Conservation (phyloP, 2,888 invertebrate species). For the Sipha maydis region DNA sequence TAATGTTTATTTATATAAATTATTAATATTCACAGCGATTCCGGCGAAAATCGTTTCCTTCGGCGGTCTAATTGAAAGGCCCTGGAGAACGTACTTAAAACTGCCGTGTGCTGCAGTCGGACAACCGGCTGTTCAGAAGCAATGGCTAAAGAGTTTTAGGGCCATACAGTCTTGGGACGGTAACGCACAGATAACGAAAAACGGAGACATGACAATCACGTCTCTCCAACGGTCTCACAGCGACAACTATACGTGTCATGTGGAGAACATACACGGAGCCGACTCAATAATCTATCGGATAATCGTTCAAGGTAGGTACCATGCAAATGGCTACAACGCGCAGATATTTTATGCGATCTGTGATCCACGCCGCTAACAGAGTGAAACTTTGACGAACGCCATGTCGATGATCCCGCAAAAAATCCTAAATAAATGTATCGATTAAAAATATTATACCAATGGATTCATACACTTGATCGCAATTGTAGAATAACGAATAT, state of each 20-base stretch:
- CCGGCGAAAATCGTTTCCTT: slow-evolving; percentile 79
- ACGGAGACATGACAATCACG: slow-evolving; percentile 73
- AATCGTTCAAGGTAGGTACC: slow-evolving; percentile 72
- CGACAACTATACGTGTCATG: slow-evolving; percentile 77
- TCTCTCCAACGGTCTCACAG: slow-evolving; percentile 75
- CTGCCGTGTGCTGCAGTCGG: slow-evolving; percentile 77
- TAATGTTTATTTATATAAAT: no score
- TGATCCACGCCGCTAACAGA: no score
- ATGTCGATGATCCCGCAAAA: no score
- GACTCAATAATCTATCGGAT: slow-evolving; percentile 75
- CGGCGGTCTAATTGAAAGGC: slow-evolving; percentile 75
- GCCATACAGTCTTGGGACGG: slow-evolving; percentile 60
- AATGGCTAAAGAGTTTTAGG: slow-evolving; percentile 74
- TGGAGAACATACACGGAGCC: slow-evolving; percentile 76
- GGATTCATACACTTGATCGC: no score
- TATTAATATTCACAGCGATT: slow-evolving; percentile 67
- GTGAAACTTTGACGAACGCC: no score
- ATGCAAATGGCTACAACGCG: not conserved
- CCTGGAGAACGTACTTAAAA: slow-evolving; percentile 76
- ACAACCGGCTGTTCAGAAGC: slow-evolving; percentile 71
- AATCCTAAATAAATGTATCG: no score
- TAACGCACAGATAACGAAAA: slow-evolving; percentile 69
- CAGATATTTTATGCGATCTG: no score
- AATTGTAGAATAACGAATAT: no score
- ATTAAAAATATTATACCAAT: no score